Base-by-base conservation (phyloP, 2,797 vertebrate species). In the Silurus aristotelis region DNA sequence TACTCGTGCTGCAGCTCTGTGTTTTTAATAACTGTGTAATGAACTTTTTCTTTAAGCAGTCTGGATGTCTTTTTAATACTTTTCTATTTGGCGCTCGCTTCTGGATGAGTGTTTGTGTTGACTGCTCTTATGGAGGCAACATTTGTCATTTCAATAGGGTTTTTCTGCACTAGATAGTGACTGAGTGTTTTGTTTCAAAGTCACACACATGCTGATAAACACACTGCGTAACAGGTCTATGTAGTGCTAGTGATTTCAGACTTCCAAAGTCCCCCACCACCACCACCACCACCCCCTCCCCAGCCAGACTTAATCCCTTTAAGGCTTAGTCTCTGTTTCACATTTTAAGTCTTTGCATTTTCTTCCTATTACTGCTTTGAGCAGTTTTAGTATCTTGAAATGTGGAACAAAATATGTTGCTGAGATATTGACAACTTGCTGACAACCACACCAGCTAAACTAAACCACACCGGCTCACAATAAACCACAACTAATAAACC, bases 11-110 rank as follows among this genome's bases (percentile, higher is more conserved):
- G 5, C 25, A 61, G 76, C 27, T 3, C 20, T 78, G 6, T 58
- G 25, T 60, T 63, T 43, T 79, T n/a, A 79, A 63, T 79, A 64
- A 43, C 22, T 87, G 84, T 87, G 83, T 89, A 88, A 85, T 88
- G 80, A 85, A 82, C 79, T 61, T 31, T 61, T 13, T 22, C 31
- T 86, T 81, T 60, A 60, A 64, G 38, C 76, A 68, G 25, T 76
- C 52, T 56, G 79, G n/a, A 22, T 27, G 46, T 2, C 27, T 79
- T 79, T 46, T 13, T 46, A 15, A 79, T 63, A 25, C 63, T 79
- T 8, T 79, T 31, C 38, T n/a, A 79, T 17, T 79, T 79, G 58
- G 20, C 7, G 13, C 46, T 63, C 22, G 58, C 43, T 19, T 68
- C 8, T 70, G 8, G 60, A 31, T 80, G 70, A 66, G 64, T 70